Evolutionary conservation across 2,113 vertebrate species (phyloP), one percentile per base, ranked within the genome.

Genomic region (Megaceryle maxima): DNA sequence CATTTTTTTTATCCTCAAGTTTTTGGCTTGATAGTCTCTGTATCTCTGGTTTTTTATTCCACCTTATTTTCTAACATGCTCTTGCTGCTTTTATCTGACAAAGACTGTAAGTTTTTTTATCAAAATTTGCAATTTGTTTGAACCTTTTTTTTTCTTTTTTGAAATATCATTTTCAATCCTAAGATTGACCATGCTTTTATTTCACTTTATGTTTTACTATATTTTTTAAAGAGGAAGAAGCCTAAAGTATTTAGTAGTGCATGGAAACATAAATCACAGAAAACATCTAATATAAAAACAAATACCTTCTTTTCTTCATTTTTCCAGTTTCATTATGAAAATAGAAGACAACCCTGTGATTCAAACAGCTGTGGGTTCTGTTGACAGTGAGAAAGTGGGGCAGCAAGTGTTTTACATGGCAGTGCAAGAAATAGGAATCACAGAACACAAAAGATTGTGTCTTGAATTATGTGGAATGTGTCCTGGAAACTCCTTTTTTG

Each of bases 221-320:
- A 19, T 29, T 37, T 91, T 79, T 70, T 26, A 15, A 59, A 43
- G 9, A 4, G 18, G 5, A 0, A 1, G 3, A 5, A 29, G 1
- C 7, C 7, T 57, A 68, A 68, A 51, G 56, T 80, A 68, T 51
- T 41, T 81, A 50, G 15, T 25, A 46, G 6, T 10, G 16, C 7
- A 11, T 33, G 8, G 24, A 84, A 78, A 39, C 0, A 8, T 39
- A 62, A 44, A 72, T 13, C 8, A 55, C 2, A 33, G 8, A 13
- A 84, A 76, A 51, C 7, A n/a, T 35, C 20, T 72, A 18, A 24
- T 44, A 68, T 31, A 56, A 76, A 16, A 1, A 1, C 5, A 69
- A 83, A 14, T 67, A 37, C 29, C 17, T 79, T 87, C 1, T 72
- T 70, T 76, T 72, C 43, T 39, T 37, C 4, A 4, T 10, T 73